These are phyloP conservation scores for Apis cerana DNA, from an alignment of 1,140 invertebrate genomes.

Conservation along the genomic window DNA sequence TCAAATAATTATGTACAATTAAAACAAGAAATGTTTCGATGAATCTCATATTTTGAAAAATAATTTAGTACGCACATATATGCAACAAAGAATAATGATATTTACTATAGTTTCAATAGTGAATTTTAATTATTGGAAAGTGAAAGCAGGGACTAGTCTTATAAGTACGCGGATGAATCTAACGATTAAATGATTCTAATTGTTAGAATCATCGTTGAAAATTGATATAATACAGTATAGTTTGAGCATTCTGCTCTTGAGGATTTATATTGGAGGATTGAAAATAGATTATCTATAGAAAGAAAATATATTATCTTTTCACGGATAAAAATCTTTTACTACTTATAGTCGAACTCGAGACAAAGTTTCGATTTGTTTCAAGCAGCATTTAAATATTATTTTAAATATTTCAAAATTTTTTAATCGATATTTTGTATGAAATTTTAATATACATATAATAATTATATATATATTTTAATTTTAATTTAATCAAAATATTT, in stretches of 20 bases:
- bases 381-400: background rate
- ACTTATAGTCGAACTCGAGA: background rate
- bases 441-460: background rate
- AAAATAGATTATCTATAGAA: no score
- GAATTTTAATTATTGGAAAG: background rate
- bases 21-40: background rate
- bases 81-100: background rate
- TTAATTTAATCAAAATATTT: no score
- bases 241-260: background rate
- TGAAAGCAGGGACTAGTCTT: conserved; percentile 26
- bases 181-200: conserved; percentile 6
- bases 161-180: conserved; percentile 69
- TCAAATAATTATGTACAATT: conserved; percentile 18
- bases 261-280: background rate
- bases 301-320: background rate
- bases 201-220: background rate
- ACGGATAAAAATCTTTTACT: background rate
- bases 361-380: background rate
- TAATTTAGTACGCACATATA: background rate
- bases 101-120: background rate
- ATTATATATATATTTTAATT: background rate
- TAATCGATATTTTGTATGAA: background rate
- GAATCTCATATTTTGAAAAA: background rate
- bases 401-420: background rate
- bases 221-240: no score